A percentile compares a stretch with the other conserved stretches of the same genome.
phyloP scores from a whole-genome alignment of 2,797 vertebrate species.

The Chrosomus eos region DNA sequence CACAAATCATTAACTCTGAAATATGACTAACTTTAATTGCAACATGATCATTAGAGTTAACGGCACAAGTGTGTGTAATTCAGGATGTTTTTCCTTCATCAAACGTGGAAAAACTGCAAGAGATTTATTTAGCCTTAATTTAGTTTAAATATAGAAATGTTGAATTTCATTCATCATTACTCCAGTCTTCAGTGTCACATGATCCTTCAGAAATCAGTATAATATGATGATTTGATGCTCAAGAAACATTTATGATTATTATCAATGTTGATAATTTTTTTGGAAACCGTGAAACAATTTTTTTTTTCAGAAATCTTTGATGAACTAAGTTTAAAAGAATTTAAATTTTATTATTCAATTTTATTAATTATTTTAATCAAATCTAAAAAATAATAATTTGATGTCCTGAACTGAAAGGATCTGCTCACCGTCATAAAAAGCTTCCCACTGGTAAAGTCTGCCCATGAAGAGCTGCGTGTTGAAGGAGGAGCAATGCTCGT shows the following conservation, averaged over 20 bases:
- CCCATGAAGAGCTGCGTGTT: conserved; percentile 97
- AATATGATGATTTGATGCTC: neutral
- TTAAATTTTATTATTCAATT: no score
- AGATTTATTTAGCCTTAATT: neutral
- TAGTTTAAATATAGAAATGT: neutral
- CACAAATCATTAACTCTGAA: neutral
- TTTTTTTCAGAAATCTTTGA: neutral
- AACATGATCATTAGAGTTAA: conserved; percentile 6
- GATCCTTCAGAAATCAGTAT: neutral
- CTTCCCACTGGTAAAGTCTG: conserved; percentile 93
- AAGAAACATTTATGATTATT: neutral
- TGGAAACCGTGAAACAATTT: no score
- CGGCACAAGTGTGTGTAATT: neutral
- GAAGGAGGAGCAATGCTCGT: conserved; percentile 90
- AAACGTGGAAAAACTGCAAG: neutral
- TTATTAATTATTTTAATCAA: no score
- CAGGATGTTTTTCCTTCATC: neutral
- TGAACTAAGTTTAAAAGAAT: neutral
- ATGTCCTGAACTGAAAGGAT: neutral
- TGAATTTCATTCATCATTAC: neutral
- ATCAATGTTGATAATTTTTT: neutral
- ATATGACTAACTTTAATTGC: neutral
- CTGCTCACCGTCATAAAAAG: conserved; percentile 91
- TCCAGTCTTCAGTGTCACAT: neutral
- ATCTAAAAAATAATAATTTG: no score